Evolutionary conservation across 2,888 invertebrate species (phyloP), one percentile per base, ranked within the genome.

Genomic region (Nudaria mundana): DNA sequence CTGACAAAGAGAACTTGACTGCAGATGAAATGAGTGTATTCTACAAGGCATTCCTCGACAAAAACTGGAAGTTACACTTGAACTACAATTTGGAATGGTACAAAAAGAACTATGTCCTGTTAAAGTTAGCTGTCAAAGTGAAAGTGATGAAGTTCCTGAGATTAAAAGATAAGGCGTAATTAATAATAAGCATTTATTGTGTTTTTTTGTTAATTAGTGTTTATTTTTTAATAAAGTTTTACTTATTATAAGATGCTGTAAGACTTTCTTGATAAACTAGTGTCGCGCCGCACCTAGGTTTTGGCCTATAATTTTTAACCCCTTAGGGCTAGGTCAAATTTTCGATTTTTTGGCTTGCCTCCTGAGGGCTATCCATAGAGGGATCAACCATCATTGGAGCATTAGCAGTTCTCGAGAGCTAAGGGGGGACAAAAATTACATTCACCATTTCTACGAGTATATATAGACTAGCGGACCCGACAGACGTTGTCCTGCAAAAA

Each of bases 1-100:
- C 84, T 35, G 71, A 81, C 5, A 81, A 91, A 52, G 82, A 89
- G 37, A 91, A 90, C 26, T 71, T 94, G 13, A 91, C 92, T 3
- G 93, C 95, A 1, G 95, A 96, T 79, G 94, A 95, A 78, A 94
- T 97, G 94, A 96, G 97, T 60, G 92, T 93, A 14, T 97, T 97
- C 79, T 97, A 97, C 70, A 96, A 95, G 82, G 79, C 91, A 32
- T 97, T 97, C 73, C 84, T 97, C 8, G 95, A 97, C 73, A 93
- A 94, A 66, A 95, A 97, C 73, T 94, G 94, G 92, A 91, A 90
- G 56, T 76, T 84, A 0, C 97, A 97, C 74, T 79, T 94, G 0
- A 79, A 88, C 42, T 97, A 97, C 71, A 97, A 97, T 68, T 84
- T 93, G 36, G 92, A 93, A 42, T 97, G 97, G 97, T 96, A 97